A percentile compares a stretch with the other conserved stretches of the same genome.
Evolutionary conservation across 2,888 invertebrate species (phyloP).

Genomic region (Diaprepes abbreviatus): DNA sequence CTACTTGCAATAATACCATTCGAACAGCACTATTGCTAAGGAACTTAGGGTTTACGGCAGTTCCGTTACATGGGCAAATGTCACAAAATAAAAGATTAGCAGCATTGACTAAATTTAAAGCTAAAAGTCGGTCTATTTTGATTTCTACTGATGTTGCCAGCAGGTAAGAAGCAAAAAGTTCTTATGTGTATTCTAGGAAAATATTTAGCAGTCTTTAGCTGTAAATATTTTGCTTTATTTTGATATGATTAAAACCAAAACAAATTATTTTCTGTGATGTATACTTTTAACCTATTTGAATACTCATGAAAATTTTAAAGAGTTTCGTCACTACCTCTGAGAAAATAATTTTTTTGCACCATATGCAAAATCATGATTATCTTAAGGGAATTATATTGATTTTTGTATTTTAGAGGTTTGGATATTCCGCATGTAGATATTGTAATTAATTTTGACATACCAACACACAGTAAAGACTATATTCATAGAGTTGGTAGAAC

Average conservation of each 20-base stretch:
- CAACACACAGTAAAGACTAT: conserved; percentile 98
- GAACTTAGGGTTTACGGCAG: conserved; percentile 92
- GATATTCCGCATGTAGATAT: conserved; percentile 99
- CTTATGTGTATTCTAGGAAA: no score
- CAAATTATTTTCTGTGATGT: conserved; percentile 29
- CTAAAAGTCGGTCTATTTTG: conserved; percentile 91
- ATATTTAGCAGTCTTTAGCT: no score
- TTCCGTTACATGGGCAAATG: conserved; percentile 99
- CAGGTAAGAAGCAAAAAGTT: no score
- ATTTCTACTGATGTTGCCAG: conserved; percentile 99
- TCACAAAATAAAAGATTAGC: conserved; percentile 96
- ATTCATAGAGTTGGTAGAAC: conserved; percentile 98
- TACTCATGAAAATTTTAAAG: conserved; percentile 34
- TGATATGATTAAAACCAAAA: no score
- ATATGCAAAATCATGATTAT: neutral
- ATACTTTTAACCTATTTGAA: conserved; percentile 19
- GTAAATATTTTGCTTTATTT: no score
- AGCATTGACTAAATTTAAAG: conserved; percentile 96
- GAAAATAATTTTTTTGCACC: conserved; percentile 1
- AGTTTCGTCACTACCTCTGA: conserved; percentile 64
- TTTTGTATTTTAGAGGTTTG: conserved; percentile 79
- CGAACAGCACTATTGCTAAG: conserved; percentile 90
- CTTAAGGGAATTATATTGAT: conserved; percentile 4
- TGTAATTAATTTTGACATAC: conserved; percentile 98
- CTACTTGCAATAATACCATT: conserved; percentile 94